These are phyloP conservation scores for Rafetus swinhoei DNA, from an alignment of 2,113 vertebrate species.

Conservation along the genomic window DNA sequence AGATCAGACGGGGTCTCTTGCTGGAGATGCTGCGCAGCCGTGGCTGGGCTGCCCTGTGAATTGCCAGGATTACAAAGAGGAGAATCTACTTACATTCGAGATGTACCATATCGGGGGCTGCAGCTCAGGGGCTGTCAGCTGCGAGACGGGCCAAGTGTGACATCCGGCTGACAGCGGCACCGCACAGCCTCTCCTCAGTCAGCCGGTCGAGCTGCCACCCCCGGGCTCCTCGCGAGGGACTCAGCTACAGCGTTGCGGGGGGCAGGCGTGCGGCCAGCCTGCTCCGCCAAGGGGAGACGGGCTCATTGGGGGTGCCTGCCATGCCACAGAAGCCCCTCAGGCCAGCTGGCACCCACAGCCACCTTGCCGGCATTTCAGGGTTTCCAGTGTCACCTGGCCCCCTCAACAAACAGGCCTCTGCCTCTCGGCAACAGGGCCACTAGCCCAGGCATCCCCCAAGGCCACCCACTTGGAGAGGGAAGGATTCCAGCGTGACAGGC, in stretches of 20 bases:
- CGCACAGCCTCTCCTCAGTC: background rate
- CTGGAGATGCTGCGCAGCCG: background rate
- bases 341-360: background rate
- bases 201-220: background rate
- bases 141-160: background rate
- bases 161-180: background rate
- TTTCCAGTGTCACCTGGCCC: background rate
- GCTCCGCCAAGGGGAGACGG: background rate
- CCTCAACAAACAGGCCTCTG: background rate
- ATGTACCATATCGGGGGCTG: rapidly evolving
- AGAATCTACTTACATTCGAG: background rate
- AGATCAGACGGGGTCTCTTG: background rate
- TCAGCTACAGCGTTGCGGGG: background rate
- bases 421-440: no score
- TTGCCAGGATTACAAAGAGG: background rate
- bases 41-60: background rate
- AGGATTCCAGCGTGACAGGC: background rate
- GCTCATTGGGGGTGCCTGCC: background rate
- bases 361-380: background rate
- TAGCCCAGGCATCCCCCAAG: background rate
- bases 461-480: background rate
- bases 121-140: background rate
- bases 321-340: background rate
- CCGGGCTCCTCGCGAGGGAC: background rate
- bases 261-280: background rate